Conservation (phyloP, 2,888 invertebrate species). For the Himalopsyche anomala region DNA sequence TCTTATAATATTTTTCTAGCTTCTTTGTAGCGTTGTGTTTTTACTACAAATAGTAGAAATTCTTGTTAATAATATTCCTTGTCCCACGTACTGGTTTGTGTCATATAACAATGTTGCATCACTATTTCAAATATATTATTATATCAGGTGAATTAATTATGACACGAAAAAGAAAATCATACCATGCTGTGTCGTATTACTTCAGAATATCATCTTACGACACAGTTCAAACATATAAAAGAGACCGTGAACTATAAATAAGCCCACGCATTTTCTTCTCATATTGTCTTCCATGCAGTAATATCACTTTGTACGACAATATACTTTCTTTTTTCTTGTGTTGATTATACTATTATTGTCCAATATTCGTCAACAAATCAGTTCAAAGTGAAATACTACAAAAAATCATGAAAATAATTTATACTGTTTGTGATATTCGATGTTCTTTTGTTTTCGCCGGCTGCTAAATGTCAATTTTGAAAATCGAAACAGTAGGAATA, state of each 20-base stretch:
- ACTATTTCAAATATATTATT: background rate
- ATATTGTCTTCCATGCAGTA: background rate
- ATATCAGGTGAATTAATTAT: background rate
- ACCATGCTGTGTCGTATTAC: background rate
- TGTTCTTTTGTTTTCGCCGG: too few species aligned
- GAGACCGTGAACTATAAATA: conserved; percentile 14
- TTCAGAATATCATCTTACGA: conserved; percentile 2
- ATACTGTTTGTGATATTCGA: background rate
- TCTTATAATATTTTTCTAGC: too few species aligned
- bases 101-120: background rate
- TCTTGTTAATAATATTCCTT: background rate
- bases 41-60: background rate
- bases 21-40: background rate
- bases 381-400: background rate
- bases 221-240: background rate
- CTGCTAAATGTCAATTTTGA: background rate
- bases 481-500: background rate
- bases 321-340: background rate
- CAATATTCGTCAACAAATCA: background rate
- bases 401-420: background rate
- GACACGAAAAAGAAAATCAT: background rate
- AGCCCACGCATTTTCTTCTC: background rate
- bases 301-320: background rate
- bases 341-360: background rate
- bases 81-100: background rate